Evolutionary conservation across 2,888 invertebrate species (phyloP).

Genomic region (Elegia similella): DNA sequence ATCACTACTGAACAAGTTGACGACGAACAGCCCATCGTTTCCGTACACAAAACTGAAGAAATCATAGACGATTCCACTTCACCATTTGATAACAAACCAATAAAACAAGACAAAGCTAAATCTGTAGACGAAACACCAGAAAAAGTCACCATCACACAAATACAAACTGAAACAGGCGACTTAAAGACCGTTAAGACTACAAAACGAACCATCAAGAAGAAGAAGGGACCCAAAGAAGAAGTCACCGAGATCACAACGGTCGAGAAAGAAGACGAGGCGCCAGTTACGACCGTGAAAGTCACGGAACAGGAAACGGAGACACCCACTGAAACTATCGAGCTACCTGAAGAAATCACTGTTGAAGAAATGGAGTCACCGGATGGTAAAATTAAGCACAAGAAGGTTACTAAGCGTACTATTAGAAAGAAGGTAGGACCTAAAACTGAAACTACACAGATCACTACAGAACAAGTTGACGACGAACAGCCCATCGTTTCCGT

Average conservation of each 20-base stretch:
- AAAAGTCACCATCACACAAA: slow-evolving; percentile 31
- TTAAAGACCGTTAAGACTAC: slow-evolving; percentile 43
- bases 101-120: slow-evolving; percentile 20
- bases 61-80: slow-evolving; percentile 33
- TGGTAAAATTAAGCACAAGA: too few relatives aligned
- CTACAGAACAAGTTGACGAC: slow-evolving; percentile 45
- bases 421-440: too few relatives aligned
- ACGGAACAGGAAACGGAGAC: slow-evolving; percentile 40
- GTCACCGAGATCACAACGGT: slow-evolving; percentile 63
- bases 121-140: slow-evolving; percentile 33
- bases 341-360: slow-evolving; percentile 39
- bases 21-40: slow-evolving; percentile 33
- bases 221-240: slow-evolving; percentile 59
- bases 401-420: too few relatives aligned
- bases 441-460: slow-evolving; percentile 25
- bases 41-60: slow-evolving; percentile 34
- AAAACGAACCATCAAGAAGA: slow-evolving; percentile 46
- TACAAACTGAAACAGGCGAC: slow-evolving; percentile 31
- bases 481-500: slow-evolving; percentile 29
- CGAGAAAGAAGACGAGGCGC: slow-evolving; percentile 27
- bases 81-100: slow-evolving; percentile 24
- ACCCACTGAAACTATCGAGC: slow-evolving; percentile 33
- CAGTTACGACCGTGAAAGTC: neutral
- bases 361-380: too few relatives aligned
- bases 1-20: slow-evolving; percentile 30